Base-by-base conservation (phyloP, 2,888 invertebrate genomes). In the Melolontha melolontha region DNA sequence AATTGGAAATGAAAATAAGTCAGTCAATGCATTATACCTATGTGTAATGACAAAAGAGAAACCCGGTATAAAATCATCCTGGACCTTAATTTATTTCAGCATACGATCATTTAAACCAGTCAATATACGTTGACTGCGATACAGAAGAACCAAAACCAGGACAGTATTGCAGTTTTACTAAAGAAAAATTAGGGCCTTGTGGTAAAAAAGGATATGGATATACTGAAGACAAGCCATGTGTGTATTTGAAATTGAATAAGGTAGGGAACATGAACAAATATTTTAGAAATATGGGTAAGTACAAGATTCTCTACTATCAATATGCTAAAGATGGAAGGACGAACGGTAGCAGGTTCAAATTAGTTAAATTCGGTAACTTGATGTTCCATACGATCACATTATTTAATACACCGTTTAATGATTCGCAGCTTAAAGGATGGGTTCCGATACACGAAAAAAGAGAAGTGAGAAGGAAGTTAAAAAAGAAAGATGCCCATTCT, bases 201-300 rank as follows among this genome's bases (percentile, higher is more conserved):
- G 74, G 73, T 1, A 42, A n/a, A 6, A 14, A 47, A n/a, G 72
- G 69, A 10, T 78, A 75, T 51, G 77, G 76, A 1, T 78, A 76
- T 57, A 34, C 69, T 11, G 59, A 63, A 1, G 70, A 71, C 0
- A 68, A 70, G 11, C 77, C 76, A 12, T 78, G 78, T 64, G 70
- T 78, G 47, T 78, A 74, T 63, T 29, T 78, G 40, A 77, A 77
- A 71, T 66, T 78, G 11, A 78, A 78, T 55, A 76, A 82, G 79
- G 80, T 77, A 54, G 34, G 6, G 34, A 22, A 22, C 4, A 22
- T 22, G 22, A 2, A 22, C n/a, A n/a, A n/a, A n/a, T n/a, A 22
- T 22, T 22, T 22, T 22, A 2, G 1, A 22, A 22, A 22, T 22
- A 22, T 22, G 4, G 2, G 2, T 22, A 1, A 22, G 22, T 22